These are phyloP conservation scores for Melanogrammus aeglefinus DNA, from an alignment of 2,797 vertebrate genomes.

Conservation along the genomic window DNA sequence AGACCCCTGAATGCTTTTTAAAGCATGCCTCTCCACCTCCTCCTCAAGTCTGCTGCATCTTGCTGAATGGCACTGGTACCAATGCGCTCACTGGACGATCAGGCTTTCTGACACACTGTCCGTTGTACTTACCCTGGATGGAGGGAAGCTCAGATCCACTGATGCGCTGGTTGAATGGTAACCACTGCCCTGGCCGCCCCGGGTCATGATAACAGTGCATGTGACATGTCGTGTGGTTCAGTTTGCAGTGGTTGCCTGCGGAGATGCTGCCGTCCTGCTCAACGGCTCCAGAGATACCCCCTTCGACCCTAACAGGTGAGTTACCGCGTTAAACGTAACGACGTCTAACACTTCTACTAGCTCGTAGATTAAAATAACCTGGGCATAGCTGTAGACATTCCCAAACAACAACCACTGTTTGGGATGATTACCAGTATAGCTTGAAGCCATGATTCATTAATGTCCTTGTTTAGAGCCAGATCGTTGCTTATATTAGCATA, in stretches of 20 bases:
- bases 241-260: conserved; percentile 68
- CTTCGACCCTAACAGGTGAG: conserved; percentile 52
- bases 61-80: too few species aligned
- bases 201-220: neutral
- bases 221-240: conserved; percentile 29
- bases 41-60: too few species aligned
- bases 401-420: neutral
- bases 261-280: conserved; percentile 62
- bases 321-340: neutral
- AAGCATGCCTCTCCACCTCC: too few species aligned
- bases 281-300: conserved; percentile 59
- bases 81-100: too few species aligned
- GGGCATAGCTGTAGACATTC: too few species aligned
- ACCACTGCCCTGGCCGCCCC: neutral
- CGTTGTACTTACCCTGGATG: too few species aligned
- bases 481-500: too few species aligned
- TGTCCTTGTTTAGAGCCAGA: too few species aligned
- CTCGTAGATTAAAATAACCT: too few species aligned
- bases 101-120: too few species aligned
- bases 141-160: neutral
- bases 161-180: neutral
- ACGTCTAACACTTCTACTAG: too few species aligned
- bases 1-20: too few species aligned
- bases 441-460: neutral
- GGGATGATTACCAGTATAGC: neutral